Evolutionary conservation across 1,140 invertebrate genomes (phyloP).

Genomic region (Drosophila pectinifera): DNA sequence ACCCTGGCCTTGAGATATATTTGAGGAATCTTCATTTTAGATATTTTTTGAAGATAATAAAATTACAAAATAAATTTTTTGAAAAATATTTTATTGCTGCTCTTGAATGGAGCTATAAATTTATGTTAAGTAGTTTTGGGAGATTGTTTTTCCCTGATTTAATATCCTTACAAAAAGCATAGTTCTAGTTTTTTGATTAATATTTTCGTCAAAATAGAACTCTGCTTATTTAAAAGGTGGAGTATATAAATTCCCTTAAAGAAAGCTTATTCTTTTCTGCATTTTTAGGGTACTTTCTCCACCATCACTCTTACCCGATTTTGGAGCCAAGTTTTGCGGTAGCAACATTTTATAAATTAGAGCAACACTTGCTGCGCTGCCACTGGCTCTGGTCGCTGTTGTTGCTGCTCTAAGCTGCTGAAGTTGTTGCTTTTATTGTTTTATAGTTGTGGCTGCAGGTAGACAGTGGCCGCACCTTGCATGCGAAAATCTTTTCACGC

Average conservation of each 20-base stretch:
- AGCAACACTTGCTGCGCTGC: slow-evolving; percentile 75
- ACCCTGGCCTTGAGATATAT: slow-evolving; percentile 31
- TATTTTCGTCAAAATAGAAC: no score
- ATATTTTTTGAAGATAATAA: neutral
- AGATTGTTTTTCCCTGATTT: fast-evolving
- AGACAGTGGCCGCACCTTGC: slow-evolving; percentile 72
- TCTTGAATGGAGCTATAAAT: neutral
- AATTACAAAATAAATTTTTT: no score
- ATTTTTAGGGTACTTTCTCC: slow-evolving; percentile 22
- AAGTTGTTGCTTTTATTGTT: slow-evolving; percentile 33
- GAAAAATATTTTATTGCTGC: no score
- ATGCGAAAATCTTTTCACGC: slow-evolving; percentile 82
- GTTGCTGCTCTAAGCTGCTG: slow-evolving; percentile 14
- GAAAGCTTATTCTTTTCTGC: neutral
- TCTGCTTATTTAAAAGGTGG: no score
- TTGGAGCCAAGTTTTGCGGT: slow-evolving; percentile 51
- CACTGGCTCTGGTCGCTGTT: slow-evolving; percentile 14
- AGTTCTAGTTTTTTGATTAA: no score
- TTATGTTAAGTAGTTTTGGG: neutral
- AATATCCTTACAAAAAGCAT: no score
- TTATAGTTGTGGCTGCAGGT: slow-evolving; percentile 18
- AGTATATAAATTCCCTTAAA: neutral
- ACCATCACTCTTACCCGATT: slow-evolving; percentile 16
- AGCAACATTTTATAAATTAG: slow-evolving; percentile 81
- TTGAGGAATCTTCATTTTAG: neutral